Evolutionary conservation across 2,113 vertebrate species (phyloP).

Genomic region (Pipra filicauda): DNA sequence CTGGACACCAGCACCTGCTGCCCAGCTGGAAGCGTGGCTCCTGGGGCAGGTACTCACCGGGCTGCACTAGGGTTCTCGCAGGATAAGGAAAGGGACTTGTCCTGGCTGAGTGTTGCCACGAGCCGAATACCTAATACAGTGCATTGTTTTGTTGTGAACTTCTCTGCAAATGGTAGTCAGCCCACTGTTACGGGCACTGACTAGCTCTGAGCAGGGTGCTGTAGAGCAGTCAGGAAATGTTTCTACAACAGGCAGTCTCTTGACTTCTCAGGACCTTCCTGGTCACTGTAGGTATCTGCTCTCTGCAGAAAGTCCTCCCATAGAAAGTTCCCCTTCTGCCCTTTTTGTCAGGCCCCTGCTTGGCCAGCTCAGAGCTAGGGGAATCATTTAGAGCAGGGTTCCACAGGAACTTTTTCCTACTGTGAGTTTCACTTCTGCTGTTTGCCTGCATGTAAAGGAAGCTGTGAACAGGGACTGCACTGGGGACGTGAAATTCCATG

Average conservation of each 20-base stretch:
- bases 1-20: slow-evolving; percentile 11
- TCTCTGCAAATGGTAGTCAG: not conserved
- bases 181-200: not conserved
- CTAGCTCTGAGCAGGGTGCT: not conserved
- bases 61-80: not conserved
- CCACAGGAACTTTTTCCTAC: not conserved
- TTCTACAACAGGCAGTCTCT: not conserved
- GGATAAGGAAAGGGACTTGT: not conserved
- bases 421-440: not conserved
- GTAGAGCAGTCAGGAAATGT: not conserved
- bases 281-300: not conserved
- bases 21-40: not conserved
- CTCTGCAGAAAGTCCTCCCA: not conserved
- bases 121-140: not conserved
- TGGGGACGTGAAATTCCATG: not conserved
- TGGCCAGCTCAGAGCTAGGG: not conserved
- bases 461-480: not conserved
- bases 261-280: not conserved
- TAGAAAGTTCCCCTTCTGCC: not conserved
- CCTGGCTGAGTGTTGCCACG: not conserved
- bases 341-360: not conserved
- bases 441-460: not conserved
- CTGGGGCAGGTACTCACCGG: fast-evolving
- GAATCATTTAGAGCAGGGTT: not conserved
- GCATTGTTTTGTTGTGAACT: not conserved